Percentiles rank a stretch among this genome's conserved stretches.
These are phyloP conservation scores for Drosophila varians DNA, from an alignment of 1,140 invertebrate genomes.

Conservation along the genomic window DNA sequence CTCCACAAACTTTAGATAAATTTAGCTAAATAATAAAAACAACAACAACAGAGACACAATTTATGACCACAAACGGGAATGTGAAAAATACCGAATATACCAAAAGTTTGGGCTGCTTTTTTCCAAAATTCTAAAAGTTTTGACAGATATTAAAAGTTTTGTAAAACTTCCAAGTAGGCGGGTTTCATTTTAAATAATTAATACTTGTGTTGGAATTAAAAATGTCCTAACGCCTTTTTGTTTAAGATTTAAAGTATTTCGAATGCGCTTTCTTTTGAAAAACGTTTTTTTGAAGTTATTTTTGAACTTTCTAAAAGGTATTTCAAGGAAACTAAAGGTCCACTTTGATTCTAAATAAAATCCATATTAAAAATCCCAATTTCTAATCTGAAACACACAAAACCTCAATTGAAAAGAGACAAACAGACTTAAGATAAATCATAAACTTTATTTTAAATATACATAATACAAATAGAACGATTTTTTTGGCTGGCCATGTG, in stretches of 20 bases:
- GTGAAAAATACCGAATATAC: conserved; percentile 23
- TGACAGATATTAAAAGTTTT: too few species aligned
- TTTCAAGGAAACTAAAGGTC: too few species aligned
- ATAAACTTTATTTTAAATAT: conserved; percentile 36
- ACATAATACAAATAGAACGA: conserved; percentile 37
- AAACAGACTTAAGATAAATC: conserved; percentile 4
- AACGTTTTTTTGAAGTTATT: too few species aligned
- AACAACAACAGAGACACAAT: neutral
- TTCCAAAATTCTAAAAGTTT: too few species aligned
- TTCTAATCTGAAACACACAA: neutral
- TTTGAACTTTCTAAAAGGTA: too few species aligned
- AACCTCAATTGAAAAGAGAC: neutral
- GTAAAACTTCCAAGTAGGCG: neutral
- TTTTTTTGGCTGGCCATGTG: conserved; percentile 24
- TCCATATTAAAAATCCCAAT: too few species aligned
- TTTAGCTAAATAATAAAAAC: neutral
- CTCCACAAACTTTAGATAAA: neutral
- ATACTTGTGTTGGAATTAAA: neutral
- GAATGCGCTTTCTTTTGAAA: too few species aligned
- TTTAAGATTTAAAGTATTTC: too few species aligned
- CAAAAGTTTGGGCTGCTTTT: neutral
- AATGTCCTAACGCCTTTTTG: neutral
- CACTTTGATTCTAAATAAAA: too few species aligned
- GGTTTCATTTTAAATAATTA: neutral
- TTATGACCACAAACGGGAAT: conserved; percentile 1